phyloP scores from a whole-genome alignment of 2,888 invertebrate genomes.

The Clepsis dumicolana region DNA sequence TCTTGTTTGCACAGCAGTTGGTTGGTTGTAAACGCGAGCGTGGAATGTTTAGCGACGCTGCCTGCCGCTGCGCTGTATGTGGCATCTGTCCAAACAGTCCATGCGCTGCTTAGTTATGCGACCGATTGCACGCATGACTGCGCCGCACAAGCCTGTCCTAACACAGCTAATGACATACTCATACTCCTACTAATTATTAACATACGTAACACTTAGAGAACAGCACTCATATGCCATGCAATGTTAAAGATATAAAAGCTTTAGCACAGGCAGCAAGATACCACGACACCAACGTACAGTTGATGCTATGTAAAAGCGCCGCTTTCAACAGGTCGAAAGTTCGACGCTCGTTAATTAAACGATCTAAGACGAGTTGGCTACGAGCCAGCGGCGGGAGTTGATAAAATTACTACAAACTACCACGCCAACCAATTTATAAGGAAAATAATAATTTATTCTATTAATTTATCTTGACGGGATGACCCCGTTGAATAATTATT shows the following conservation, averaged over 20 bases:
- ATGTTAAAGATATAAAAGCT: conserved; percentile 62
- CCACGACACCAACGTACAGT: conserved; percentile 62
- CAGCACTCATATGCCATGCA: conserved; percentile 45
- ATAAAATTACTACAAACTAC: conserved; percentile 78
- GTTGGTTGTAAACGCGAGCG: conserved; percentile 62
- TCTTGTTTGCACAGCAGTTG: conserved; percentile 68
- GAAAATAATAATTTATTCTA: conserved; percentile 64
- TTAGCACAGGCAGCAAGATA: conserved; percentile 57
- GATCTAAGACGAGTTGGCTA: conserved; percentile 77
- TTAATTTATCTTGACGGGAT: conserved; percentile 56
- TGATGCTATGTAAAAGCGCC: conserved; percentile 71
- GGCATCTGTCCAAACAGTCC: conserved; percentile 62
- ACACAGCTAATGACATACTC: conserved; percentile 8
- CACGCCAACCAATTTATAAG: conserved; percentile 57
- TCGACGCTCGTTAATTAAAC: conserved; percentile 84
- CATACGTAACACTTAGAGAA: background rate
- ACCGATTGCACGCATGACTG: conserved; percentile 53
- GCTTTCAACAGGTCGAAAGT: conserved; percentile 85
- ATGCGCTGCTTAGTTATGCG: conserved; percentile 63
- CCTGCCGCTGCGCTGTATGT: conserved; percentile 45
- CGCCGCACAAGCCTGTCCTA: conserved; percentile 10
- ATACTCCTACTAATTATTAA: conserved; percentile 18
- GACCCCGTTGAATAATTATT: conserved; percentile 49
- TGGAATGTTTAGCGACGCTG: conserved; percentile 52
- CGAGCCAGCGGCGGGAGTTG: conserved; percentile 74